Evolutionary conservation across 1,140 invertebrate species (phyloP), one percentile per base, ranked within the genome.

Genomic region (Drosophila repletoides): DNA sequence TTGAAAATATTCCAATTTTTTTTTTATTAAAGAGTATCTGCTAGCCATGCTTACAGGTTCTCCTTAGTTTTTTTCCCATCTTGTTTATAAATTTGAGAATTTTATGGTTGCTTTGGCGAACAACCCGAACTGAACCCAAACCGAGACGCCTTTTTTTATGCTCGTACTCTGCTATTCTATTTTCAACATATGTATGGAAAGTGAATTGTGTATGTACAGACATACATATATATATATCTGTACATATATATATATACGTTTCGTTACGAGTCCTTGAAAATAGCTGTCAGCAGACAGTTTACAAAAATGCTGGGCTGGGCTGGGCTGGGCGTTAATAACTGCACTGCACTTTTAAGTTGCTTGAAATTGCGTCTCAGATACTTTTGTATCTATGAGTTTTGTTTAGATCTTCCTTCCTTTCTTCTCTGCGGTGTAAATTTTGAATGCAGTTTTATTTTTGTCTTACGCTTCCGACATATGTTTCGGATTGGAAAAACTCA

Each of bases 261-360:
- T 7, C 10, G 7, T 22, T 3, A 28, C 15, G 33, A 74, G 76
- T 81, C 76, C 76, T 80, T 80, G 77, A 76, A 41, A 68, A 52
- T 68, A 69, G 67, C 67, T 81, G 63, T 81, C 76, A 70, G 56
- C 72, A 64, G 34, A 55, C 49, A 48, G 53, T 52, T 43, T 12
- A 22, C n/a, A n/a, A n/a, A 41, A 55, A 48, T 56, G 34, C 26
- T 40, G 10, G 49, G 41, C 38, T n/a, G n/a, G n/a, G n/a, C n/a
- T n/a, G n/a, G n/a, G n/a, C n/a, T n/a, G n/a, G n/a, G 61, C 72
- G 67, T 72, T 76, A 76, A 80, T 81, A 80, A 80, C 76, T 72
- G 49, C 65, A 72, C 33, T 66, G 72, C 76, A 76, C 55, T 66
- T 46, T 51, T 51, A 59, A 64, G 58, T 69, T 72, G 40, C 45